Evolutionary conservation across 2,888 invertebrate species (phyloP), one percentile per base, ranked within the genome.

Genomic region (Drosophila mayaguana): DNA sequence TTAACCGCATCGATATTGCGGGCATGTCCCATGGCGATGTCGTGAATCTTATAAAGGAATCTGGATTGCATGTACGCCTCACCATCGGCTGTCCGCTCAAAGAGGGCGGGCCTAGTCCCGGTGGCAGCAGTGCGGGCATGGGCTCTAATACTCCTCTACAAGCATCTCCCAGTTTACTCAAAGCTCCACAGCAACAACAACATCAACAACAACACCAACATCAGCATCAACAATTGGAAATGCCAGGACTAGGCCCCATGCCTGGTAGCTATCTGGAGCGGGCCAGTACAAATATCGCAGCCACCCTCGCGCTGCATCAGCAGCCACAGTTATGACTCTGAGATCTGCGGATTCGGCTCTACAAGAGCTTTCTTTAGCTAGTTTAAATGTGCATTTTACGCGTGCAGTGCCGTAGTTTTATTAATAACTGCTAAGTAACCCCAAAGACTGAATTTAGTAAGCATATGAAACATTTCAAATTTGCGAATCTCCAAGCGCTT

Each of bases 1-100:
- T 99, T 42, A 99, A 99, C 94, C 96, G 96, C 72, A 96, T 96
- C 61, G 96, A 98, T 89, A 98, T 99, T 80, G 96, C 97, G 72
- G 96, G 97, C 91, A 95, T 99, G 92, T 97, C 97, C 80, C 99
- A 99, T 91, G 98, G 98, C 38, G 98, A 99, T 91, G 98, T 99
- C 68, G 99, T 99, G 4, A 98, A 98, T 91, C 95, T 99, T 73
- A 99, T 99, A 91, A 99, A 99, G 93, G 98, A 97, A 91, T 98
- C 98, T 0, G 99, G 99, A 25, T 95, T 97, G 79, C 95, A 96
- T 54, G 98, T 99, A 67, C 97, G 97, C 0, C 94, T 97, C 57
- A 97, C 97, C 16, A 97, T 97, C 68, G 93, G 93, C 4, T 91
- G 91, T 64, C 92, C 93, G 8, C 91, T 92, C 18, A 93, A 81